These are phyloP conservation scores for Hydrozoanthus tunicans DNA, from an alignment of 64 coral and sea anemone genomes.

Conservation along the genomic window DNA sequence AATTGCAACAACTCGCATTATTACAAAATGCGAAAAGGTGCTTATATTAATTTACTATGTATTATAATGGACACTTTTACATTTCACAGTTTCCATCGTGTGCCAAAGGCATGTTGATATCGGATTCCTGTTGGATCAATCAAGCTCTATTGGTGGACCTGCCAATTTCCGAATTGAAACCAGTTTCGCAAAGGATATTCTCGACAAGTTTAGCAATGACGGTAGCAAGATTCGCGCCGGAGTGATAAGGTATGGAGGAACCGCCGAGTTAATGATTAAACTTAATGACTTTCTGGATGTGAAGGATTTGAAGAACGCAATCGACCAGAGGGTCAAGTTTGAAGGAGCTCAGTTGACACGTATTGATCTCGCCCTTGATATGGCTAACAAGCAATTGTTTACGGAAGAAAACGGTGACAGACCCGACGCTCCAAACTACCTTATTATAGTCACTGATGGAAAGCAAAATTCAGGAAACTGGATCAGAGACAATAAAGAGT, in stretches of 20 bases:
- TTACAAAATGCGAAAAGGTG: no score
- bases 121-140: conserved; percentile 39
- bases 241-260: conserved; percentile 23
- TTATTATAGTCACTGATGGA: conserved; percentile 58
- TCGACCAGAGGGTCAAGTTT: not conserved
- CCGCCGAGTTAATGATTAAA: conserved; percentile 25
- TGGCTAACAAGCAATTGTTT: conserved; percentile 45
- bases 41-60: not conserved
- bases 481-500: not conserved
- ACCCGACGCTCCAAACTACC: not conserved
- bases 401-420: conserved; percentile 6
- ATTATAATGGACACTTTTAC: not conserved
- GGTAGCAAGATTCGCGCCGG: conserved; percentile 8
- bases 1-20: no score
- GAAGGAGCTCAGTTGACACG: not conserved
- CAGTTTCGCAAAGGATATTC: conserved; percentile 24
- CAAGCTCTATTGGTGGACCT: conserved; percentile 18
- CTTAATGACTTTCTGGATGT: not conserved
- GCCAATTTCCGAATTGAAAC: conserved; percentile 16
- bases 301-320: not conserved
- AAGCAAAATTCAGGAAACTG: conserved; percentile 37
- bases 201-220: not conserved
- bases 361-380: conserved; percentile 20
- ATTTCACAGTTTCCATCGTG: not conserved
- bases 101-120: conserved; percentile 3